Conservation (phyloP, 2,888 invertebrate genomes). For the Cephus rjabovi region DNA sequence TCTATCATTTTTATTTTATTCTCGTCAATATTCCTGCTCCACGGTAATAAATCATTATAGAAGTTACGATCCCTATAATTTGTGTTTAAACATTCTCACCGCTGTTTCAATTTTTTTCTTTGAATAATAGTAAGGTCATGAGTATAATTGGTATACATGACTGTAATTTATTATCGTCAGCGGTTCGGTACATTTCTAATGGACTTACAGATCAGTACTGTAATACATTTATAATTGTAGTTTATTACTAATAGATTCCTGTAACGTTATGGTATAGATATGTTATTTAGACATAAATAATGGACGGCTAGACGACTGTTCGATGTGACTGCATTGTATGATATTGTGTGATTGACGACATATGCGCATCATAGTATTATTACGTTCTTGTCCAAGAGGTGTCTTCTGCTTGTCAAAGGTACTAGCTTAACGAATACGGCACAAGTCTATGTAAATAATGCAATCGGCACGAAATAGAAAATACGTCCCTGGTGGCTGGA, state of each 20-base stretch:
- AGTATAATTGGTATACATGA: background rate
- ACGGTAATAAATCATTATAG: background rate
- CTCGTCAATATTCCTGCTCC: background rate
- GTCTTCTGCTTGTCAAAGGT: constrained; percentile 36
- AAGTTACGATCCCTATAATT: background rate
- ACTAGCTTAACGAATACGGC: constrained; percentile 18
- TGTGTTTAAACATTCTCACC: background rate
- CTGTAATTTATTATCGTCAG: background rate
- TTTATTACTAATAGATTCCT: background rate
- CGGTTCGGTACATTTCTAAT: background rate
- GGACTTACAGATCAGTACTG: background rate
- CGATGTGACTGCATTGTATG: constrained; percentile 4
- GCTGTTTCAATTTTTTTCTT: background rate
- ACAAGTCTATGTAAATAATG: constrained; percentile 41
- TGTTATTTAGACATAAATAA: background rate
- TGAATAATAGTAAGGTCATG: background rate
- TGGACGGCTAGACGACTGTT: background rate
- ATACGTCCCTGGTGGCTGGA: constrained; percentile 46
- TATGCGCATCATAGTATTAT: constrained; percentile 17
- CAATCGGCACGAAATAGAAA: constrained; percentile 34
- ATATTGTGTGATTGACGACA: background rate
- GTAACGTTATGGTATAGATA: background rate
- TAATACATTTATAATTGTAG: background rate
- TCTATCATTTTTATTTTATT: background rate
- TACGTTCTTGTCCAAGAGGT: constrained; percentile 52